Conservation (phyloP, 2,797 vertebrate species). For the Enteromius thamalakanensis region DNA sequence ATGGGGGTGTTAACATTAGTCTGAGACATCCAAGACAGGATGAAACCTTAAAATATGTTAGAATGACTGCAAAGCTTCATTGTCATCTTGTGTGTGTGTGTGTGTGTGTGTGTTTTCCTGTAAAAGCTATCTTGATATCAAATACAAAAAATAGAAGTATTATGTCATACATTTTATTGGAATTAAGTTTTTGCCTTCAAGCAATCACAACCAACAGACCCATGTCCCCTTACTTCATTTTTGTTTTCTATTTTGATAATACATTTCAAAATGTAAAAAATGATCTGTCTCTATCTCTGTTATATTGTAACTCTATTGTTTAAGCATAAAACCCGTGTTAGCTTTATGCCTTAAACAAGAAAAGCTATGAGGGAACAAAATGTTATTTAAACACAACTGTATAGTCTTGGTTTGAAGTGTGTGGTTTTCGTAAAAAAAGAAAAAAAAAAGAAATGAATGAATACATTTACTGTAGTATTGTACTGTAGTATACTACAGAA, state of each 20-base stretch:
- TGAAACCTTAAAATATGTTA: background rate
- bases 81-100: background rate
- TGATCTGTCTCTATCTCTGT: background rate
- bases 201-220: background rate
- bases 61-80: background rate
- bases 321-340: background rate
- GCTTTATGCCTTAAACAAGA: background rate
- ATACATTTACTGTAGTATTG: no score
- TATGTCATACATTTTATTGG: background rate
- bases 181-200: background rate
- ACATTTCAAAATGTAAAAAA: no score
- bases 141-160: background rate
- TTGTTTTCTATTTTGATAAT: background rate
- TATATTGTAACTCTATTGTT: background rate
- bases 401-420: background rate
- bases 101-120: background rate
- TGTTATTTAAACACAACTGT: background rate
- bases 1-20: constrained; percentile 8
- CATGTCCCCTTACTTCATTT: background rate
- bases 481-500: background rate
- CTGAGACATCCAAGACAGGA: background rate
- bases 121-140: background rate
- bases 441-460: no score
- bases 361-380: background rate
- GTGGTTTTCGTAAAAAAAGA: background rate